Evolutionary conservation across 1,140 invertebrate species (phyloP).

Genomic region (Leptoteleia sp.): DNA sequence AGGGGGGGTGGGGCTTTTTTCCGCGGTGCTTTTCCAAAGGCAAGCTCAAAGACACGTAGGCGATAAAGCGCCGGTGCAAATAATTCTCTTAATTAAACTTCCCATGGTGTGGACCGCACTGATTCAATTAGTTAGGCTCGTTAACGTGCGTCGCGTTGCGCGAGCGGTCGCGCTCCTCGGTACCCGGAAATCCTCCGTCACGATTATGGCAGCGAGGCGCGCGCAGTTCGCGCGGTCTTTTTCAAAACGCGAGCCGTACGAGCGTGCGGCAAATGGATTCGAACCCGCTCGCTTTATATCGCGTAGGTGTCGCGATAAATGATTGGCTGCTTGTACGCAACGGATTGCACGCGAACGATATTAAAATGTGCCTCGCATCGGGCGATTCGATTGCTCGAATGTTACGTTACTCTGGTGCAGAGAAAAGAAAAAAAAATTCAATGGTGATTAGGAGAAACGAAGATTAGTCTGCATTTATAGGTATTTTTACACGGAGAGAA

Average conservation of each 20-base stretch:
- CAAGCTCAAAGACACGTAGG: slow-evolving; percentile 27
- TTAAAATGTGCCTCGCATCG: slow-evolving; percentile 66
- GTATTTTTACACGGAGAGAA: too few relatives aligned
- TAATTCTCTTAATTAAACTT: slow-evolving; percentile 57
- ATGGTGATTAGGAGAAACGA: too few relatives aligned
- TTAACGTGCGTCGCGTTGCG: slow-evolving; percentile 16
- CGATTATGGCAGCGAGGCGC: slow-evolving; percentile 36
- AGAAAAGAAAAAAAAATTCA: too few relatives aligned
- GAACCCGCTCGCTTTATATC: slow-evolving; percentile 60
- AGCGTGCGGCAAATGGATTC: slow-evolving; percentile 63
- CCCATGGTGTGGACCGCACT: slow-evolving; percentile 12
- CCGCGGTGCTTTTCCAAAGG: too few relatives aligned
- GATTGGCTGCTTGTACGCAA: slow-evolving; percentile 67
- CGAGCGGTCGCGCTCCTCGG: neutral
- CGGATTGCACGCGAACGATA: slow-evolving; percentile 66
- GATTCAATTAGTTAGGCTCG: slow-evolving; percentile 33
- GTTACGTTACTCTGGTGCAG: too few relatives aligned
- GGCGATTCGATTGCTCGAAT: too few relatives aligned
- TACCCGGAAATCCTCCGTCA: neutral
- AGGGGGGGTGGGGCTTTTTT: too few relatives aligned
- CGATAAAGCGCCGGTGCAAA: slow-evolving; percentile 51
- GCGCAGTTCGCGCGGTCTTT: slow-evolving; percentile 38
- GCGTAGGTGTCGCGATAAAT: slow-evolving; percentile 70
- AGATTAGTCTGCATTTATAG: too few relatives aligned
- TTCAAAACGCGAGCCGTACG: slow-evolving; percentile 63